Conservation (phyloP, 2,113 vertebrate genomes). For the Microcebus murinus region DNA sequence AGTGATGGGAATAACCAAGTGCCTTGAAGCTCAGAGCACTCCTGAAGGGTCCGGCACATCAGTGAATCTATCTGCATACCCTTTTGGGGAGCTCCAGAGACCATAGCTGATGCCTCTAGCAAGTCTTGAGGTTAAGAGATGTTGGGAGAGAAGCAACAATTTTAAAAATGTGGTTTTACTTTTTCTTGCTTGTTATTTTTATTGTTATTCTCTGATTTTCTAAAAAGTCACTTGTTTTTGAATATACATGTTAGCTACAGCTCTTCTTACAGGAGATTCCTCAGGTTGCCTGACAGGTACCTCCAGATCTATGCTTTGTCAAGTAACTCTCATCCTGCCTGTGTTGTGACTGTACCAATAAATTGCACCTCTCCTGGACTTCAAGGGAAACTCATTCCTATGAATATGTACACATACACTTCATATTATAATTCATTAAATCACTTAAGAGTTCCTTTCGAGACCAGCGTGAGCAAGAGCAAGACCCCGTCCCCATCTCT, state of each 20-base stretch:
- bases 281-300: background rate
- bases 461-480: no score
- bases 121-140: background rate
- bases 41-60: background rate
- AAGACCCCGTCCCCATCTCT: no score
- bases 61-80: background rate
- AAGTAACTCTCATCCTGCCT: background rate
- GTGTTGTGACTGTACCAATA: background rate
- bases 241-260: background rate
- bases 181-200: slow-evolving; percentile 26
- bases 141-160: background rate
- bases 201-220: background rate
- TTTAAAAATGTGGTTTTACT: background rate
- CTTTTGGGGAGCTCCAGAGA: background rate
- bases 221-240: background rate
- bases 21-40: background rate
- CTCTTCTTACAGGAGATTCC: background rate
- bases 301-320: background rate
- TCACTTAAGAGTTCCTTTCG: background rate
- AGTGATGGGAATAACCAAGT: background rate
- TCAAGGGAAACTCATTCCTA: background rate
- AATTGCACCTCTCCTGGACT: background rate
- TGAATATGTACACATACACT: background rate
- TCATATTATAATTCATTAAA: background rate
- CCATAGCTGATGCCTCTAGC: background rate